These are phyloP conservation scores for Drosophila anceps DNA, from an alignment of 2,888 invertebrate genomes.

Conservation along the genomic window DNA sequence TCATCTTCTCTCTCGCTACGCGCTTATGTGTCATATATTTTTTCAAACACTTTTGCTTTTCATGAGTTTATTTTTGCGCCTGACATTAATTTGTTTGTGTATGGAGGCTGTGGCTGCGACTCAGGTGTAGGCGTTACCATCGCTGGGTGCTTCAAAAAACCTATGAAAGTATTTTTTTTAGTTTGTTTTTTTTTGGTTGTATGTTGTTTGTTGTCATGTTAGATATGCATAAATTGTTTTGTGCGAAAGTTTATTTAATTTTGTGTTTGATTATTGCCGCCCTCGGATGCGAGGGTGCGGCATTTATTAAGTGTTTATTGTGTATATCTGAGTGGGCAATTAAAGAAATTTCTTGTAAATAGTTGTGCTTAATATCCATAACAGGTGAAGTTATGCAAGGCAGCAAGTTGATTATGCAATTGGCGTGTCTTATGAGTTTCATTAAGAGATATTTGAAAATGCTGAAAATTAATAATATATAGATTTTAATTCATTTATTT, in stretches of 20 bases:
- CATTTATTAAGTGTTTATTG: slow-evolving; percentile 19
- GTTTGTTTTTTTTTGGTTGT: slow-evolving; percentile 12
- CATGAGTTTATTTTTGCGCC: slow-evolving; percentile 37
- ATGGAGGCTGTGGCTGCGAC: slow-evolving; percentile 47
- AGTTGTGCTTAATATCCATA: slow-evolving; percentile 20
- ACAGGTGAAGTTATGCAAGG: slow-evolving; percentile 40
- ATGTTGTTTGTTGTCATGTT: slow-evolving; percentile 10
- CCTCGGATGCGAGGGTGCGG: slow-evolving; percentile 13
- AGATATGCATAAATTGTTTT: slow-evolving; percentile 30
- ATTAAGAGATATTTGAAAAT: background rate
- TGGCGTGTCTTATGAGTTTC: background rate
- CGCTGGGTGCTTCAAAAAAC: slow-evolving; percentile 21
- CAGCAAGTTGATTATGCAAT: slow-evolving; percentile 11
- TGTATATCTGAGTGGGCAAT: slow-evolving; percentile 23
- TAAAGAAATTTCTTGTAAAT: slow-evolving; percentile 22
- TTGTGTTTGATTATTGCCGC: slow-evolving; percentile 23
- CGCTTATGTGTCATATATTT: slow-evolving; percentile 59
- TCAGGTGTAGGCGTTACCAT: slow-evolving; percentile 61
- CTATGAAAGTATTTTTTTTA: slow-evolving; percentile 63
- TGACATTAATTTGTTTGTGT: slow-evolving; percentile 51
- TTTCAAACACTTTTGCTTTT: slow-evolving; percentile 70
- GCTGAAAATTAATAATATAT: background rate
- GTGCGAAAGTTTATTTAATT: slow-evolving; percentile 47
- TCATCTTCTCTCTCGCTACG: slow-evolving; percentile 16
- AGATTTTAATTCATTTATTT: too few species aligned